Percentiles rank a stretch among this genome's conserved stretches.
Evolutionary conservation across 2,888 invertebrate species (phyloP).

Genomic region (Cephus spinipes): DNA sequence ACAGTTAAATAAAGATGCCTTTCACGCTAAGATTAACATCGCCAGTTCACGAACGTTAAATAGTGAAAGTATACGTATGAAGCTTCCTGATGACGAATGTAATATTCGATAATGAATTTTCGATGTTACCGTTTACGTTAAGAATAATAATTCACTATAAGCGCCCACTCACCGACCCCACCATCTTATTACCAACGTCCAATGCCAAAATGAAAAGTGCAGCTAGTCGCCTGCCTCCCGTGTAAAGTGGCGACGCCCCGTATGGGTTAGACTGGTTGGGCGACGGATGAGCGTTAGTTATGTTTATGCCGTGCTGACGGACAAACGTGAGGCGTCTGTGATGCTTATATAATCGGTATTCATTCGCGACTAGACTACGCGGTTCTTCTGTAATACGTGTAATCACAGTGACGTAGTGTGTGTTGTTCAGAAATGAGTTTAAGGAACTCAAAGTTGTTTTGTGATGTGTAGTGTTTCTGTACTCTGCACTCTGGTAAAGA

Average conservation of each 20-base stretch:
- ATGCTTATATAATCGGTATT: neutral
- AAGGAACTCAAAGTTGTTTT: neutral
- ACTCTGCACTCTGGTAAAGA: neutral
- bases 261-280: conserved; percentile 39
- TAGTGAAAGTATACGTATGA: neutral
- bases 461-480: neutral
- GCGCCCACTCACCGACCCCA: conserved; percentile 25
- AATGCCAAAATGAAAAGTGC: conserved; percentile 45
- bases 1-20: neutral
- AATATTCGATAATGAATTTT: neutral
- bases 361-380: neutral
- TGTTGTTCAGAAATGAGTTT: neutral
- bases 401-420: neutral
- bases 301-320: conserved; percentile 38
- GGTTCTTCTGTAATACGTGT: neutral
- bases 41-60: neutral
- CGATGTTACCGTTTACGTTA: neutral
- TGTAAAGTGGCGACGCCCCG: conserved; percentile 47
- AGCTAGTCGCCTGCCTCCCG: conserved; percentile 38
- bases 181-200: conserved; percentile 27
- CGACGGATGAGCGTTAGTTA: conserved; percentile 29
- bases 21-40: neutral
- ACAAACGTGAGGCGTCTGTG: neutral
- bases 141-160: neutral
- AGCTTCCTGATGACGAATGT: neutral